Evolutionary conservation across 2,888 invertebrate species (phyloP).

Genomic region (Ornithoptera alexandrae): DNA sequence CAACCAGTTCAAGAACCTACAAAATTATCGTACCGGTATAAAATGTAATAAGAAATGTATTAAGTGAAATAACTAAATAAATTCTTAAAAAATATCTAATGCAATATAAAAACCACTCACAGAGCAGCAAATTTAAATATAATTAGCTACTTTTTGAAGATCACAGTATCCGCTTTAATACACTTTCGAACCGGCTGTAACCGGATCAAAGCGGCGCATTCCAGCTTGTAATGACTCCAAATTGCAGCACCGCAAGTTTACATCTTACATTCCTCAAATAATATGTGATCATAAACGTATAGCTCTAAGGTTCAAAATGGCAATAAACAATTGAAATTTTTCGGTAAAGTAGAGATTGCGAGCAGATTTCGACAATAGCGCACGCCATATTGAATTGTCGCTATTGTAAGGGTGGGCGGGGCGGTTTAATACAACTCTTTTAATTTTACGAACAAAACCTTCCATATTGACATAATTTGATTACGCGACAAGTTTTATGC

Average conservation of each 20-base stretch:
- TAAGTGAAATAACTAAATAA: too few relatives aligned
- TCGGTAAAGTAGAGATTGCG: conserved; percentile 9
- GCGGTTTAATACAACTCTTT: conserved; percentile 58
- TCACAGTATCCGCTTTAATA: conserved; percentile 35
- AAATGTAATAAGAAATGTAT: too few relatives aligned
- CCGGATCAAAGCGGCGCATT: conserved; percentile 57
- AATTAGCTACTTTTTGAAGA: conserved; percentile 19
- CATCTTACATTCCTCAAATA: conserved; percentile 9
- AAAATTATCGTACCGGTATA: too few relatives aligned
- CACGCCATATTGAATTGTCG: conserved; percentile 43
- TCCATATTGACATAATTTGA: conserved; percentile 58
- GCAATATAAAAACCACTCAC: conserved; percentile 14
- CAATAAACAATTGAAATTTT: not conserved
- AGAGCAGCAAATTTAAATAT: conserved; percentile 1
- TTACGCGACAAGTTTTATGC: conserved; percentile 47
- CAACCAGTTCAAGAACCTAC: too few relatives aligned
- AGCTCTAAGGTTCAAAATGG: conserved; percentile 31
- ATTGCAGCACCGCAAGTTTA: conserved; percentile 44
- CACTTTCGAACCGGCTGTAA: conserved; percentile 45
- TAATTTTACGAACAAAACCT: conserved; percentile 58
- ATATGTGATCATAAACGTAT: conserved; percentile 18
- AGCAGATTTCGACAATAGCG: conserved; percentile 33
- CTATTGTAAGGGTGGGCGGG: conserved; percentile 34
- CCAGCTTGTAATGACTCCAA: conserved; percentile 55
- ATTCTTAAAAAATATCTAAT: not conserved